A percentile compares a stretch with the other conserved stretches of the same genome.
phyloP scores from a whole-genome alignment of 1,140 invertebrate species.

The Pseudomyrmex gracilis region DNA sequence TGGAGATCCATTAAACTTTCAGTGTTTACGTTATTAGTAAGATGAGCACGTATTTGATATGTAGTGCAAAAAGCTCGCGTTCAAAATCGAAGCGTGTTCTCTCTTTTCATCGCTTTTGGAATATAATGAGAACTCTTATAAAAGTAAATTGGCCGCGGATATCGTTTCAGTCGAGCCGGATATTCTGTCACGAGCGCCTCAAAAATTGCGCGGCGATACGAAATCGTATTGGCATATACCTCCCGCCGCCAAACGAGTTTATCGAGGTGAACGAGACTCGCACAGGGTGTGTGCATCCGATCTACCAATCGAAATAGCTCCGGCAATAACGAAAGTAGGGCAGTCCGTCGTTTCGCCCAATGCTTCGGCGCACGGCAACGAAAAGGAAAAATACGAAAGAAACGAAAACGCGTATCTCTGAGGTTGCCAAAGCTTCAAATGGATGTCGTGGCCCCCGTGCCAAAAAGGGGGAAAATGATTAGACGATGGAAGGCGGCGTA shows the following conservation, averaged over 20 bases:
- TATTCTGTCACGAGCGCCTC: slow-evolving; percentile 34
- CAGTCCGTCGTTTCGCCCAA: slow-evolving; percentile 40
- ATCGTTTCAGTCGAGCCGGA: slow-evolving; percentile 27
- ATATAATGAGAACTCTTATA: slow-evolving; percentile 15
- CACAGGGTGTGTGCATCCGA: slow-evolving; percentile 48
- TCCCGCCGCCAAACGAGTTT: slow-evolving; percentile 34
- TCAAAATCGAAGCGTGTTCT: background rate
- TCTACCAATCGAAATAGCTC: slow-evolving; percentile 58
- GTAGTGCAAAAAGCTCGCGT: background rate
- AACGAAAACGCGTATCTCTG: slow-evolving; percentile 25
- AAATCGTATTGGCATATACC: slow-evolving; percentile 32
- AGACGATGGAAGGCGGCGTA: slow-evolving; percentile 41
- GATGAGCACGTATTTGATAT: background rate
- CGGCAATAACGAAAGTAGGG: slow-evolving; percentile 56
- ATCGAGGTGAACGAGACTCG: slow-evolving; percentile 49
- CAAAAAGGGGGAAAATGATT: slow-evolving; percentile 47
- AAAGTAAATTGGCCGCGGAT: slow-evolving; percentile 33
- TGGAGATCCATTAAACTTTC: background rate
- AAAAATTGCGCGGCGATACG: slow-evolving; percentile 40
- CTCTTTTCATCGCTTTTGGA: background rate
- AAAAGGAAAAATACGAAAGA: slow-evolving; percentile 52
- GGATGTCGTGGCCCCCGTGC: slow-evolving; percentile 35
- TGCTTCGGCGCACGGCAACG: slow-evolving; percentile 10
- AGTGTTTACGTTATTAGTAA: background rate
- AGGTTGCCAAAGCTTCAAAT: slow-evolving; percentile 54